A percentile compares a stretch with the other conserved stretches of the same genome.
These are phyloP conservation scores for Mola mola DNA, from an alignment of 2,113 vertebrate genomes.

Conservation along the genomic window DNA sequence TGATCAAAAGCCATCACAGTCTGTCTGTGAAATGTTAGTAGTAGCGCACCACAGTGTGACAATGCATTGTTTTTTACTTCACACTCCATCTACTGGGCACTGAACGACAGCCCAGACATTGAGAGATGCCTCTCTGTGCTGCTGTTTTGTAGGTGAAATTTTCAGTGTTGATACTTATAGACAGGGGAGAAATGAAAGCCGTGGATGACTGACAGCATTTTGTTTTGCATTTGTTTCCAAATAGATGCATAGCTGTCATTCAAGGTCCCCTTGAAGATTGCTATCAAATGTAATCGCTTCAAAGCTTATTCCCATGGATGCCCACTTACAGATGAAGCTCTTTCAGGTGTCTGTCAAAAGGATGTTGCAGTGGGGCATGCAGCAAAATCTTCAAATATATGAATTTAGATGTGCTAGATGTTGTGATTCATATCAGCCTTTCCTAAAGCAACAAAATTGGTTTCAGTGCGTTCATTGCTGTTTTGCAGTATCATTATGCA, in stretches of 20 bases:
- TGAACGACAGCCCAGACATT: slow-evolving; percentile 42
- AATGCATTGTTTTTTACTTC: slow-evolving; percentile 37
- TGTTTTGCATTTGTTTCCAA: slow-evolving; percentile 82
- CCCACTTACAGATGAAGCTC: slow-evolving; percentile 77
- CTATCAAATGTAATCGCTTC: slow-evolving; percentile 83
- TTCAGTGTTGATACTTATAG: slow-evolving; percentile 64
- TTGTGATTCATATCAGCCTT: slow-evolving; percentile 69
- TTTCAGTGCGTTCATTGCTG: slow-evolving; percentile 47
- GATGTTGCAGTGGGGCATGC: slow-evolving; percentile 68
- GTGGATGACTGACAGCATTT: slow-evolving; percentile 82
- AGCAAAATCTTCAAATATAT: slow-evolving; percentile 74
- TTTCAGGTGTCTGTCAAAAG: slow-evolving; percentile 83
- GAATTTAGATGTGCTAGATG: slow-evolving; percentile 78
- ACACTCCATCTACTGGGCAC: slow-evolving; percentile 55
- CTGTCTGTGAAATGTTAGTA: slow-evolving; percentile 36
- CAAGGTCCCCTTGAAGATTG: slow-evolving; percentile 82
- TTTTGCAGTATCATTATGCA: slow-evolving; percentile 51
- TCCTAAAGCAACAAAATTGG: slow-evolving; percentile 49
- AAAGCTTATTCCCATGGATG: slow-evolving; percentile 83
- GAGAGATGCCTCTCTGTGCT: slow-evolving; percentile 49
- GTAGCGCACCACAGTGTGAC: slow-evolving; percentile 32
- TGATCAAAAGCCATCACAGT: slow-evolving; percentile 45
- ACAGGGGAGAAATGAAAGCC: slow-evolving; percentile 59
- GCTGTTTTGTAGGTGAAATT: slow-evolving; percentile 59
- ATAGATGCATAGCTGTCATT: slow-evolving; percentile 85